Evolutionary conservation across 2,797 vertebrate species (phyloP).

Genomic region (Tadarida brasiliensis): DNA sequence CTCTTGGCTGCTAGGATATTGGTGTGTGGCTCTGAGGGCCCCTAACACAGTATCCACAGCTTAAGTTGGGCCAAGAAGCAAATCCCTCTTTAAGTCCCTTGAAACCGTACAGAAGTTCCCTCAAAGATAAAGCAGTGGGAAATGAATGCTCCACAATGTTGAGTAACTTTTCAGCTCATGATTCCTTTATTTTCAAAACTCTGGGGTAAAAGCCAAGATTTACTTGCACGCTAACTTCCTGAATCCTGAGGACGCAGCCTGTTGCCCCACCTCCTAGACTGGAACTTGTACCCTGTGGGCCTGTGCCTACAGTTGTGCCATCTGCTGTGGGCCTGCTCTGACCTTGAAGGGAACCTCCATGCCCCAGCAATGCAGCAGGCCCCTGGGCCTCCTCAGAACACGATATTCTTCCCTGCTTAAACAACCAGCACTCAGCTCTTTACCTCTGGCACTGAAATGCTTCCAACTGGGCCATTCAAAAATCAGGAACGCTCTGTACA

Average conservation of each 20-base stretch:
- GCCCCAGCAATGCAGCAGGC: rapidly evolving
- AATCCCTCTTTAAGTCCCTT: background rate
- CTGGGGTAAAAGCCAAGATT: slow-evolving; percentile 4
- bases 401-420: background rate
- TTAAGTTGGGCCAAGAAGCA: background rate
- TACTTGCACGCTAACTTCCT: slow-evolving; percentile 21
- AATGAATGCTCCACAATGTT: background rate
- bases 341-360: background rate
- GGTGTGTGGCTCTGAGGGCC: background rate
- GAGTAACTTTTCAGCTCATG: slow-evolving; percentile 5
- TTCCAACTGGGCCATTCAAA: background rate
- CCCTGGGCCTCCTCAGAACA: background rate
- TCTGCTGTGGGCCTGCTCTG: background rate
- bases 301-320: background rate
- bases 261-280: background rate
- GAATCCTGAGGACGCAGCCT: background rate
- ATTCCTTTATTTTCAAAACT: slow-evolving; percentile 39
- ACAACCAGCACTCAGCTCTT: background rate
- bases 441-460: background rate
- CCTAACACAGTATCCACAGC: background rate
- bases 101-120: background rate
- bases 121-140: background rate
- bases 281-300: background rate
- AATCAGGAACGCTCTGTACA: background rate
- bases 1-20: background rate